Conservation (phyloP, 2,113 vertebrate species). For the Laticauda colubrina region DNA sequence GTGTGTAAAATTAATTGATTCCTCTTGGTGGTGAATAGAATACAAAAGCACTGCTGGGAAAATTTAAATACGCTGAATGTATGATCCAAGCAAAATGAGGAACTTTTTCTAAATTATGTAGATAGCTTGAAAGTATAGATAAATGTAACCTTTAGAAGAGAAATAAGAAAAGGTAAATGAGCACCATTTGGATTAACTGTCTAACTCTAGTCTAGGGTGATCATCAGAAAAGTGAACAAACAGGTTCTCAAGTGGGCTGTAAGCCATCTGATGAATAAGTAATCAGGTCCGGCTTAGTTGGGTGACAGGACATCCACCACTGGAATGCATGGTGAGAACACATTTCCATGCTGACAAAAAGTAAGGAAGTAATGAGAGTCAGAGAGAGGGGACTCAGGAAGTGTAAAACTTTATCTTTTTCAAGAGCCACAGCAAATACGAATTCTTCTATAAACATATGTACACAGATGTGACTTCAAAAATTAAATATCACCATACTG, state of each 20-base stretch:
- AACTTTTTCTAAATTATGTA: constrained; percentile 1
- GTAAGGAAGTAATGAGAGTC: background rate
- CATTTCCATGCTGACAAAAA: background rate
- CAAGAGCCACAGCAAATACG: background rate
- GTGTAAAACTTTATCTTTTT: background rate
- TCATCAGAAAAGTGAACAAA: background rate
- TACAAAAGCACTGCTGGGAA: constrained; percentile 20
- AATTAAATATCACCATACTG: background rate
- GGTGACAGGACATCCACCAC: background rate
- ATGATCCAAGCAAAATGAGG: background rate
- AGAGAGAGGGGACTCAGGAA: background rate
- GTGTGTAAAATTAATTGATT: constrained; percentile 19
- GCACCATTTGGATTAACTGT: background rate
- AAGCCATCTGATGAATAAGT: background rate
- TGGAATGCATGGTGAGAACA: background rate
- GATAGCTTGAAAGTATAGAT: background rate
- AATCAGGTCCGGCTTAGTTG: background rate
- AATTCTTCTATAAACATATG: background rate
- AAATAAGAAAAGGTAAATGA: background rate
- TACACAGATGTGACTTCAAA: background rate
- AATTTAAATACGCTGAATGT: background rate
- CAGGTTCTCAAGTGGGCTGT: background rate
- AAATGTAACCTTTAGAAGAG: background rate
- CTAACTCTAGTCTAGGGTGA: background rate
- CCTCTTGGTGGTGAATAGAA: background rate